Conservation (phyloP, 2,113 vertebrate species). For the Anhinga rufa region DNA sequence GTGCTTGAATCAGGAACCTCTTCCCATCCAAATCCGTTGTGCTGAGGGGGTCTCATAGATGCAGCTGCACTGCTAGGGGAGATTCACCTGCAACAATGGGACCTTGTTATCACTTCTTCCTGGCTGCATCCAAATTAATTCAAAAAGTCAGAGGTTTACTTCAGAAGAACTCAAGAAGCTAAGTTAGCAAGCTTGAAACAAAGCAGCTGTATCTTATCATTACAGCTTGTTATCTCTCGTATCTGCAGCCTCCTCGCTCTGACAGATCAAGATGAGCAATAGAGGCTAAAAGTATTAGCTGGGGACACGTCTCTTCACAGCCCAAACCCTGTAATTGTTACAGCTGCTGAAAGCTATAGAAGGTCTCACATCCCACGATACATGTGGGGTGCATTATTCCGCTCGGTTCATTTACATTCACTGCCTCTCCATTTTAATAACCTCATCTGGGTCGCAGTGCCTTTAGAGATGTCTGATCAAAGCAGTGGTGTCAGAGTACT, state of each 20-base stretch:
- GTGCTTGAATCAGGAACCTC: neutral
- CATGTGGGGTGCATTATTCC: neutral
- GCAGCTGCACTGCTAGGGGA: neutral
- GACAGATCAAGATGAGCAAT: neutral
- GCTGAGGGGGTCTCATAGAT: neutral
- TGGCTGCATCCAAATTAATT: neutral
- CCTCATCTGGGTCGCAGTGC: neutral
- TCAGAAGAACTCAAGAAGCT: neutral
- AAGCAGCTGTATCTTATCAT: neutral
- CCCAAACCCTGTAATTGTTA: neutral
- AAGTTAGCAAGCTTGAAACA: neutral
- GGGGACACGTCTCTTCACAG: neutral
- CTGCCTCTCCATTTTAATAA: neutral
- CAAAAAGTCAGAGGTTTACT: neutral
- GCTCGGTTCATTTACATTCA: neutral
- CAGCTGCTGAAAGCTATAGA: neutral
- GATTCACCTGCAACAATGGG: neutral
- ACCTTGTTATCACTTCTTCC: neutral
- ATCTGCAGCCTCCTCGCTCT: neutral
- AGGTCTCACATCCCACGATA: neutral
- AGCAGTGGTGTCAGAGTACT: neutral
- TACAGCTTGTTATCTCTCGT: neutral
- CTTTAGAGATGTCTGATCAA: slow-evolving; percentile 11
- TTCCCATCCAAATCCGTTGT: neutral
- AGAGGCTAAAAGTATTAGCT: neutral